A percentile compares a stretch with the other conserved stretches of the same genome.
phyloP scores from a whole-genome alignment of 1,140 invertebrate species.

The Solen grandis region DNA sequence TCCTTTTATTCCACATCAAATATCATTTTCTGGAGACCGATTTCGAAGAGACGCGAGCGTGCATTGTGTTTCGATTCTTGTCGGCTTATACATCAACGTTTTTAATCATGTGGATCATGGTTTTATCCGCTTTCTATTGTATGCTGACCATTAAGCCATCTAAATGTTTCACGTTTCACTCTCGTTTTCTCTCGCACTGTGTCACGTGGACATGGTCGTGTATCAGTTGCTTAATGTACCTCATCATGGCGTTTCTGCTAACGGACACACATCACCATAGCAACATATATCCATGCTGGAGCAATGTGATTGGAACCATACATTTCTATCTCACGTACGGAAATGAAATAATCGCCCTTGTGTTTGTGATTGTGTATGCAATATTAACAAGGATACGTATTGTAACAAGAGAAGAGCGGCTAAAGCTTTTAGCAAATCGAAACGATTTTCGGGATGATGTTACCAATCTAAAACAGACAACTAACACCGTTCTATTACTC shows the following conservation, averaged over 20 bases:
- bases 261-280: neutral
- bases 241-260: constrained; percentile 24
- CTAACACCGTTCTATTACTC: neutral
- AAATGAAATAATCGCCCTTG: constrained; percentile 27
- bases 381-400: constrained; percentile 5
- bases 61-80: constrained; percentile 15
- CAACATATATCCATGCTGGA: constrained; percentile 10
- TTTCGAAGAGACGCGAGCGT: neutral
- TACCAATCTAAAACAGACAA: neutral
- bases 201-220: constrained; percentile 20
- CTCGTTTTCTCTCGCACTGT: constrained; percentile 39
- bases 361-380: neutral
- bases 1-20: constrained; percentile 16
- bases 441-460: neutral
- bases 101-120: constrained; percentile 23
- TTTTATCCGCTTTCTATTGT: constrained; percentile 15
- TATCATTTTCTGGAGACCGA: constrained; percentile 18
- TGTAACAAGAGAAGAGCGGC: neutral
- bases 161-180: constrained; percentile 40
- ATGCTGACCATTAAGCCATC: constrained; percentile 38
- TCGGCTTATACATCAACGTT: constrained; percentile 1
- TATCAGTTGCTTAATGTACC: constrained; percentile 21
- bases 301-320: neutral
- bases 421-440: constrained; percentile 1
- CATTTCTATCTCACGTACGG: constrained; percentile 34